Conservation (phyloP, 2,113 vertebrate species). For the Cygnus atratus region DNA sequence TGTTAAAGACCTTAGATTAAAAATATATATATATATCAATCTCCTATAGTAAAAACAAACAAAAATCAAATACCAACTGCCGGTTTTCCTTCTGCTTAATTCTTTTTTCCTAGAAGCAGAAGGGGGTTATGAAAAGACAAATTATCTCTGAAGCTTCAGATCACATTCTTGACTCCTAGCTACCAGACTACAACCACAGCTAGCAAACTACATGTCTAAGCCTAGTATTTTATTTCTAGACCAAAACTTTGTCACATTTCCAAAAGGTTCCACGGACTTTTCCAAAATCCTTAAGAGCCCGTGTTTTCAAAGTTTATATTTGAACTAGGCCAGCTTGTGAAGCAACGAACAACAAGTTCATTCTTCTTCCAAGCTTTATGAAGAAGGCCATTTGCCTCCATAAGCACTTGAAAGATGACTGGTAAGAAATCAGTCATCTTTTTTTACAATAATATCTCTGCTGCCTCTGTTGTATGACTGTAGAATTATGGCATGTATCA, state of each 20-base stretch:
- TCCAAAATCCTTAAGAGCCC: not conserved
- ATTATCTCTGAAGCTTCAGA: not conserved
- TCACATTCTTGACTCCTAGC: not conserved
- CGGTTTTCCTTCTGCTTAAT: not conserved
- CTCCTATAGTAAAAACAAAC: not conserved
- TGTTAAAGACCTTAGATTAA: not conserved
- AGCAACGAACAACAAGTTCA: accelerated
- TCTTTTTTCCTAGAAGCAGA: not conserved
- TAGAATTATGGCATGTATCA: not conserved
- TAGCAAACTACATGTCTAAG: not conserved
- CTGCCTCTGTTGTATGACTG: accelerated
- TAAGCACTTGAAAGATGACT: not conserved
- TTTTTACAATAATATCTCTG: not conserved
- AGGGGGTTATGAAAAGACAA: not conserved
- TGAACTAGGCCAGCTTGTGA: not conserved
- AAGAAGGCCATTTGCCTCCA: not conserved
- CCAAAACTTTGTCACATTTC: not conserved
- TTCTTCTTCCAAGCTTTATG: not conserved
- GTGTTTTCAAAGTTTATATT: not conserved
- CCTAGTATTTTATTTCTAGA: not conserved
- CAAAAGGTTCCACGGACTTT: not conserved
- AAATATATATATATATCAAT: not conserved
- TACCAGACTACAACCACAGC: not conserved
- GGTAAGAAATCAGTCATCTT: not conserved
- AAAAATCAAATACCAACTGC: not conserved